Evolutionary conservation across 1,140 invertebrate genomes (phyloP), one percentile per base, ranked within the genome.

Genomic region (Zaprionus kolodkinae): DNA sequence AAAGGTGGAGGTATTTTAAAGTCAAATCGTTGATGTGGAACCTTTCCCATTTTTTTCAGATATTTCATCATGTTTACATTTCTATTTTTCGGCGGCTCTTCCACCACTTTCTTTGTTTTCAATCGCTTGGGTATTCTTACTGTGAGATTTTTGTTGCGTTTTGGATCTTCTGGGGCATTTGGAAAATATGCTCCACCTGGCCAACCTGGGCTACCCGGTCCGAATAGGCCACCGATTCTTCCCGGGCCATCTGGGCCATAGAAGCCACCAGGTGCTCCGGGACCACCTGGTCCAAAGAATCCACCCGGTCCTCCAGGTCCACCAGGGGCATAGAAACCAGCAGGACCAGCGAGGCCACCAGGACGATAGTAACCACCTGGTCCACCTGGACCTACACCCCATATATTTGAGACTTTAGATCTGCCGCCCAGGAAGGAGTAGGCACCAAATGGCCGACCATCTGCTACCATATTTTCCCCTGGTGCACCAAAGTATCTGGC

Each of bases 1-100:
- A 55, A 30, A 0, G 72, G 72, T 1, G n/a, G 6, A 0, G 66
- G 36, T 9, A 55, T 12, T 52, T 64, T 36, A 6, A 40, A 43
- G 0, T 84, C 60, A 1, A 48, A 33, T 0, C 48, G 33, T 50
- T 2, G 21, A 1, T 3, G 17, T 0, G 0, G 30, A 1, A n/a
- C 38, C 35, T 13, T 65, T 11, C 40, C 61, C 0, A 15, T 38
- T 36, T 45, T 38, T 40, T 35, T 50, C 6, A 86, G 30, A 38
- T 82, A 82, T 10, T 78, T 63, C 30, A 87, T 69, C 79, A 84
- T 89, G 5, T 84, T n/a, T 0, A 40, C 27, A 11, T 36, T 61
- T 59, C 15, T 74, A 65, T n/a, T 27, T 27, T 7, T 48, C 17
- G 5, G 13, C 6, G n/a, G 35, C 3, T 43, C 52, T 6, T 43